A percentile compares a stretch with the other conserved stretches of the same genome.
Conservation (phyloP, 2,888 invertebrate species). For the Trichopria drosophilae region DNA sequence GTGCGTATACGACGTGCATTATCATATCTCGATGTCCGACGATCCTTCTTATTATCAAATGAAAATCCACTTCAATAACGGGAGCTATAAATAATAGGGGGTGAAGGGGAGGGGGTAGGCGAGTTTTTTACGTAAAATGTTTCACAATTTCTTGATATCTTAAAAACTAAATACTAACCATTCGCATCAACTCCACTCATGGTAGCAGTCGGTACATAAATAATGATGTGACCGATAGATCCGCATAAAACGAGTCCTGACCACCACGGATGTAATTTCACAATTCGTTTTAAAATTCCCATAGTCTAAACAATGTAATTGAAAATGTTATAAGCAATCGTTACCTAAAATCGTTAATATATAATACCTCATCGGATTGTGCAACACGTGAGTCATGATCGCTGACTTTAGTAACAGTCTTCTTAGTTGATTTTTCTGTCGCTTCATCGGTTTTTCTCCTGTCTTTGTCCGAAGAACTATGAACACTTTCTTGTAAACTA, state of each 20-base stretch:
- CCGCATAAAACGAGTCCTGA: slow-evolving; percentile 62
- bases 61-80: too few species aligned
- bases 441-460: slow-evolving; percentile 42
- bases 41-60: too few species aligned
- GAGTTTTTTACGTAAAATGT: neutral
- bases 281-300: slow-evolving; percentile 49
- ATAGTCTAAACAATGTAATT: slow-evolving; percentile 46
- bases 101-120: too few species aligned
- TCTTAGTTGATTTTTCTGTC: slow-evolving; percentile 27
- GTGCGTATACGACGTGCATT: too few species aligned
- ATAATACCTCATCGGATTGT: too few species aligned
- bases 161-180: slow-evolving; percentile 38
- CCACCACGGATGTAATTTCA: slow-evolving; percentile 62
- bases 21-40: too few species aligned
- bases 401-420: slow-evolving; percentile 38
- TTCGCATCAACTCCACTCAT: slow-evolving; percentile 56
- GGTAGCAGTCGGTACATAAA: slow-evolving; percentile 65
- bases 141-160: too few species aligned
- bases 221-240: slow-evolving; percentile 63
- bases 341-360: too few species aligned
- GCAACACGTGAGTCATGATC: too few species aligned
- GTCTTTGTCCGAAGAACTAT: slow-evolving; percentile 55
- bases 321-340: too few species aligned
- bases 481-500: slow-evolving; percentile 55
- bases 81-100: too few species aligned